Percentiles rank a stretch among this genome's conserved stretches.
phyloP scores from a whole-genome alignment of 1,140 invertebrate genomes.

The Aradophagus sp. region DNA sequence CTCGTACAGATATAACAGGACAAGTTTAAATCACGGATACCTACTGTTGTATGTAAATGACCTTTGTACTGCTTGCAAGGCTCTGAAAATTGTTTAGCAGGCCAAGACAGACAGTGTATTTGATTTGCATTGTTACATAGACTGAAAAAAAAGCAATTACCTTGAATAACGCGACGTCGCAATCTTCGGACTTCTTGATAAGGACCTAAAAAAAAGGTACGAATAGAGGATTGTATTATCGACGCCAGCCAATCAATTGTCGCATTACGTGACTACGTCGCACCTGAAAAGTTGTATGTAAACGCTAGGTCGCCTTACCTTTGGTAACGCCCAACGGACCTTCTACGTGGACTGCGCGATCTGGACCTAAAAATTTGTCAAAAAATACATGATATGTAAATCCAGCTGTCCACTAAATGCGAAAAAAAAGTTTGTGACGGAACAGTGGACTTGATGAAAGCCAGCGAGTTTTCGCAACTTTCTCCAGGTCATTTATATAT shows the following conservation, averaged over 20 bases:
- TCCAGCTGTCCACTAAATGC: slow-evolving; percentile 48
- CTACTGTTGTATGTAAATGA: slow-evolving; percentile 59
- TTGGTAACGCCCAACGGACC: slow-evolving; percentile 61
- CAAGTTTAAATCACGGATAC: slow-evolving; percentile 62
- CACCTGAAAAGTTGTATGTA: slow-evolving; percentile 62
- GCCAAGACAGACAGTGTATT: slow-evolving; percentile 15
- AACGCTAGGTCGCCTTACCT: slow-evolving; percentile 63
- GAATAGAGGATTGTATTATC: slow-evolving; percentile 60
- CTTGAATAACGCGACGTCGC: slow-evolving; percentile 62
- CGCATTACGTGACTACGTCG: slow-evolving; percentile 52
- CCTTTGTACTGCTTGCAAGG: slow-evolving; percentile 48
- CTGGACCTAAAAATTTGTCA: slow-evolving; percentile 68
- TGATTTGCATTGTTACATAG: background rate
- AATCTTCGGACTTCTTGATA: slow-evolving; percentile 64
- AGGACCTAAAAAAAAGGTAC: slow-evolving; percentile 68
- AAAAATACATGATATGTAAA: slow-evolving; percentile 62
- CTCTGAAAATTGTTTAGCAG: slow-evolving; percentile 61
- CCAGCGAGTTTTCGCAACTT: slow-evolving; percentile 32
- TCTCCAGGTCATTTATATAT: slow-evolving; percentile 15
- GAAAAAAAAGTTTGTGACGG: slow-evolving; percentile 20
- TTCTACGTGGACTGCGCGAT: slow-evolving; percentile 64
- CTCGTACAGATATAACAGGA: slow-evolving; percentile 44
- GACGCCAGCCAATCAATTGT: slow-evolving; percentile 49
- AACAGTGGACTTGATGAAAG: slow-evolving; percentile 40
- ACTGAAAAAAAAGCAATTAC: slow-evolving; percentile 56